Conservation (phyloP, 2,113 vertebrate genomes). For the Gallinago media region DNA sequence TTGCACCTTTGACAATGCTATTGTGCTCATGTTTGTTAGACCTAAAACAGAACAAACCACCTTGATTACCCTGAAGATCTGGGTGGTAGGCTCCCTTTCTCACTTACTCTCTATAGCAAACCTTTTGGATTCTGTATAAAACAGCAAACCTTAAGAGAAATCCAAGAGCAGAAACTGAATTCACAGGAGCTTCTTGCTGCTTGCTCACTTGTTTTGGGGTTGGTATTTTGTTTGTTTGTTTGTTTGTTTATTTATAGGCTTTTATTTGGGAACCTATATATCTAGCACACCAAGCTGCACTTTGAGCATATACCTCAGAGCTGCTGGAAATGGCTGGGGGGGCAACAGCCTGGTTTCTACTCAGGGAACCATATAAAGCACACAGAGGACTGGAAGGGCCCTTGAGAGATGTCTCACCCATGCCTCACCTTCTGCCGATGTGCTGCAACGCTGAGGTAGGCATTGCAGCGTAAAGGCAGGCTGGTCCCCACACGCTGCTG, state of each 20-base stretch:
- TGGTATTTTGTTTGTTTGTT: background rate
- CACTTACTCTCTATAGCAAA: background rate
- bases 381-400: background rate
- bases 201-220: background rate
- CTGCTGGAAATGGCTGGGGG: background rate
- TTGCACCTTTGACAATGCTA: background rate
- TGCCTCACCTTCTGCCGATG: background rate
- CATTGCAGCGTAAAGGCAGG: background rate
- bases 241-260: background rate
- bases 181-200: background rate
- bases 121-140: background rate
- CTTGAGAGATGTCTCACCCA: rapidly evolving
- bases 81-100: background rate
- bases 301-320: background rate
- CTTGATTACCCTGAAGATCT: background rate
- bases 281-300: background rate
- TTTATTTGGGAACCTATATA: background rate
- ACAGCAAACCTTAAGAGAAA: background rate
- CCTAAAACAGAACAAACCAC: background rate
- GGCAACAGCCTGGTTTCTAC: background rate
- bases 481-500: background rate
- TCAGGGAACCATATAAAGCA: background rate
- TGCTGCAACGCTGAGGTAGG: rapidly evolving
- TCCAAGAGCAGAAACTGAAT: background rate
- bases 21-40: background rate